Evolutionary conservation across 2,888 invertebrate species (phyloP), one percentile per base, ranked within the genome.

Genomic region (Tetrapedia diversipes): DNA sequence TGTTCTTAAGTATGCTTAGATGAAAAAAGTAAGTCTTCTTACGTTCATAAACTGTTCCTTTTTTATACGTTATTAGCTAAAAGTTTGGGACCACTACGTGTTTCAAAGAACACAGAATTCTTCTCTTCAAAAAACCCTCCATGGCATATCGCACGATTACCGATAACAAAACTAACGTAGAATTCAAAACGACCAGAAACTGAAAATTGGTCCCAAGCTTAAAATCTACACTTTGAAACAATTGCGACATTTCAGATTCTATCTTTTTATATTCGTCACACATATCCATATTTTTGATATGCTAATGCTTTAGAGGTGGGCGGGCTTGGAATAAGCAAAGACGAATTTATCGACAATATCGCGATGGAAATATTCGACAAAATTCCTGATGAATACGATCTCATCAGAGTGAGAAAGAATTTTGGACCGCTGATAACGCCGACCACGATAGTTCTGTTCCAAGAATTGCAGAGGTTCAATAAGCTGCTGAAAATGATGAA

Each of bases 381-480:
- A 91, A 93, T 98, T 64, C 98, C 98, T 0, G 90, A 91, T 14
- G 93, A 94, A 79, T 98, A 95, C 90, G 97, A 98, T 91, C 93
- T 97, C 57, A 95, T 95, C 93, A 95, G 95, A 89, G 95, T 97
- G 37, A 94, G 96, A 81, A 96, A 96, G 90, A 94, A 95, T 89
- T 96, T 96, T 89, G 97, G 97, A 87, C 93, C 96, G 92, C 94
- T 94, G 82, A 95, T 98, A 84, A 95, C 96, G 4, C 98, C 98
- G 1, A 96, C 97, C 0, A 95, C 96, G 0, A 96, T 98, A 19
- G 98, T 98, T 1, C 92, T 98, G 60, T 93, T 98, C 63, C 98
- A 98, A 93, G 97, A 98, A 91, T 91, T 98, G 45, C 97, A 98
- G 87, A 94, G 97, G 76, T 98, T 98, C 91, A 98, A 98, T 92